A percentile compares a stretch with the other conserved stretches of the same genome.
These are phyloP conservation scores for Stictonetta naevosa DNA, from an alignment of 2,113 vertebrate species.

Conservation along the genomic window DNA sequence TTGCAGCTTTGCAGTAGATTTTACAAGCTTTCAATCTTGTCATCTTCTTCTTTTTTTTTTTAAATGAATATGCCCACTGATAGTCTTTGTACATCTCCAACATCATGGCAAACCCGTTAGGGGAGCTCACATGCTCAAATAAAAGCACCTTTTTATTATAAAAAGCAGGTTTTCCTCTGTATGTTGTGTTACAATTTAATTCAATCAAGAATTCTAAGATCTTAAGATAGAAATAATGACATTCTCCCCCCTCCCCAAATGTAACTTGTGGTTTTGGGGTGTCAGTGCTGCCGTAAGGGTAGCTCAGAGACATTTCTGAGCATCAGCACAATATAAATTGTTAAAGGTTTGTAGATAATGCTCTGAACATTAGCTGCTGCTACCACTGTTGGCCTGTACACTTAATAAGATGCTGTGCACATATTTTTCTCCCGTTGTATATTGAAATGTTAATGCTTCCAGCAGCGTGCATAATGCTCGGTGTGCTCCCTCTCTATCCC, in stretches of 20 bases:
- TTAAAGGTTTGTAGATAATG: neutral
- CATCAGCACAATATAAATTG: neutral
- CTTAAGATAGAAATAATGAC: neutral
- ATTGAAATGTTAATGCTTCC: neutral
- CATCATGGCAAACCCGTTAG: neutral
- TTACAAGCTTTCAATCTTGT: neutral
- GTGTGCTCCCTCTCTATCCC: neutral
- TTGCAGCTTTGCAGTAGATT: neutral
- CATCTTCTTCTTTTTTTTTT: neutral
- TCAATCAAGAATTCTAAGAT: neutral
- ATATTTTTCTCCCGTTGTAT: neutral
- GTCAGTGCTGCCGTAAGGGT: neutral
- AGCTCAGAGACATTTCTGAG: neutral
- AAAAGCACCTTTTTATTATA: neutral
- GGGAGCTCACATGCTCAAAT: neutral
- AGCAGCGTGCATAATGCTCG: neutral
- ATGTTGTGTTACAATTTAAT: neutral
- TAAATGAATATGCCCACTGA: neutral
- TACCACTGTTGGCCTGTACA: neutral
- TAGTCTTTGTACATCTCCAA: neutral
- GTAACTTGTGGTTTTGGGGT: neutral
- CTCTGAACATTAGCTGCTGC: neutral
- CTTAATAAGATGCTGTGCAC: neutral
- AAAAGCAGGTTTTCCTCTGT: neutral
- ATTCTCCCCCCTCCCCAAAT: fast-evolving